These are phyloP conservation scores for Apotomis turbidana DNA, from an alignment of 2,888 invertebrate species.

Conservation along the genomic window DNA sequence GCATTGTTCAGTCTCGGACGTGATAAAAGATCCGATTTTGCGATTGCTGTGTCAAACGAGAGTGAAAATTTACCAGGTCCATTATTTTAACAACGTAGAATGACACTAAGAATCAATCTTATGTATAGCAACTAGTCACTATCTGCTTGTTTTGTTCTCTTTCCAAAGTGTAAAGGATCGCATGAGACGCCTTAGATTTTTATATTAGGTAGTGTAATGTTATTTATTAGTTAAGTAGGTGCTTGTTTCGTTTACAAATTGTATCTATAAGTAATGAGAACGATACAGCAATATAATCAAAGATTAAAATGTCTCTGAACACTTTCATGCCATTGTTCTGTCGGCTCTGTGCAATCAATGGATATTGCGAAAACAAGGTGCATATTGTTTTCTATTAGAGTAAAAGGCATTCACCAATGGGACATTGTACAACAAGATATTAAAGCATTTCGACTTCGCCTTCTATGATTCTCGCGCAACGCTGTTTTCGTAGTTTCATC, in stretches of 20 bases:
- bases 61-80: constrained; percentile 3
- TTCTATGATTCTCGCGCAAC: constrained; percentile 48
- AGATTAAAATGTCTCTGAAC: constrained; percentile 49
- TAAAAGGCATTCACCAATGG: constrained; percentile 63
- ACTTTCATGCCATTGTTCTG: constrained; percentile 64
- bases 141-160: constrained; percentile 42
- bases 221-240: constrained; percentile 42
- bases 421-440: constrained; percentile 65
- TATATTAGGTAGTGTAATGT: constrained; percentile 40
- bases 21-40: constrained; percentile 6
- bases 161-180: constrained; percentile 31
- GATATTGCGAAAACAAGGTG: constrained; percentile 38
- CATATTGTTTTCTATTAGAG: constrained; percentile 47
- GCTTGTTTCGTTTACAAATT: constrained; percentile 39
- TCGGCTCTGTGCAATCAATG: constrained; percentile 47
- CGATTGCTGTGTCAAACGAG: background rate
- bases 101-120: constrained; percentile 34
- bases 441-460: constrained; percentile 47
- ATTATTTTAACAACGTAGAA: constrained; percentile 17
- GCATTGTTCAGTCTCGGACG: constrained; percentile 29
- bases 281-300: constrained; percentile 34
- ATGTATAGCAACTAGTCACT: constrained; percentile 60
- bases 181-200: constrained; percentile 41
- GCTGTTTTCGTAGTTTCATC: constrained; percentile 43
- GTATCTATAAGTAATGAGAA: constrained; percentile 32